Evolutionary conservation across 2,888 invertebrate species (phyloP), one percentile per base, ranked within the genome.

Genomic region (Lobophora halterata): DNA sequence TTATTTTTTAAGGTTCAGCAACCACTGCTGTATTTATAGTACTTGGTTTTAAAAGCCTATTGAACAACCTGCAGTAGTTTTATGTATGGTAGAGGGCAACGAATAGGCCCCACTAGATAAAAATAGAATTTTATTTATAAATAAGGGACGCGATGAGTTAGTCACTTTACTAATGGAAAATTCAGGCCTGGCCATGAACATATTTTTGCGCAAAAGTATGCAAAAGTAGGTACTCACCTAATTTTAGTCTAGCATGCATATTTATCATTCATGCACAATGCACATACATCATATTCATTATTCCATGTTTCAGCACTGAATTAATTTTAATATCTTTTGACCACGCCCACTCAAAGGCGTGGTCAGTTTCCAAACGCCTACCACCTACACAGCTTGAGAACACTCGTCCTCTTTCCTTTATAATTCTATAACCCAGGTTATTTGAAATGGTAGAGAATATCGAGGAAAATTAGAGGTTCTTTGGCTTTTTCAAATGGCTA

Each of bases 331-430:
- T 57, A 46, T 47, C 40, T 46, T 40, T 9, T 16, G 25, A 52
- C 53, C 78, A 86, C 86, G 83, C 86, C 86, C 53, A 66, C 21
- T 16, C 19, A 2, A 47, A 61, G 87, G 88, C 86, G 87, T 87
- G 82, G 63, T 62, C 33, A 21, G 31, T 30, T 47, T 36, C 7
- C 27, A 31, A 74, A 88, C 88, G 87, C 88, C 88, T 49, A 79
- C 68, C 52, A 68, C 71, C 79, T 77, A 75, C 68, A 11, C 50
- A 55, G 56, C 65, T 71, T 61, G 56, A 65, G 61, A 61, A 63
- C 52, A 59, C 53, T 58, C 59, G 43, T 63, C 65, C 68, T 76
- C 64, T 67, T 68, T 65, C 65, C 66, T 41, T 41, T 46, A 79
- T 74, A 71, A 73, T 71, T 72, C 70, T 71, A 68, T 67, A 74